These are phyloP conservation scores for Corythoichthys intestinalis DNA, from an alignment of 2,113 vertebrate genomes.

Conservation along the genomic window DNA sequence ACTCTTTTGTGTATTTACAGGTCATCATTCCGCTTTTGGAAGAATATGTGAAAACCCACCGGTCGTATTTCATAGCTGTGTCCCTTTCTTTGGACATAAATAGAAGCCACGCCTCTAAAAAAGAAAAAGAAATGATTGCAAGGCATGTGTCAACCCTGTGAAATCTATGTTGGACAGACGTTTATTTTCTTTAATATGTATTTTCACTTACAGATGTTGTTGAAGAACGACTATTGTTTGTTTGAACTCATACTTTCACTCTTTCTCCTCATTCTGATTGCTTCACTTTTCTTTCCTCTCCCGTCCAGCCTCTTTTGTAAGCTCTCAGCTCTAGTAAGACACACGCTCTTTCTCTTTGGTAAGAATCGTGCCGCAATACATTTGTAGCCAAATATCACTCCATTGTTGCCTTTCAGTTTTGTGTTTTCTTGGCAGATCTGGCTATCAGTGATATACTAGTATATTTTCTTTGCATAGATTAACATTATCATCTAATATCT, in stretches of 20 bases:
- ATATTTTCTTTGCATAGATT: not conserved
- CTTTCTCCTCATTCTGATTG: slow-evolving; percentile 12
- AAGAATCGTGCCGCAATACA: slow-evolving; percentile 33
- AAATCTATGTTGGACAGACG: not conserved
- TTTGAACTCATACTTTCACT: slow-evolving; percentile 13
- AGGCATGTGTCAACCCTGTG: slow-evolving; percentile 70
- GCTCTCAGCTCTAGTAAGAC: slow-evolving; percentile 62
- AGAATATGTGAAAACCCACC: slow-evolving; percentile 90
- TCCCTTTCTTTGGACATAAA: slow-evolving; percentile 76
- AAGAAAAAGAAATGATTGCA: slow-evolving; percentile 93
- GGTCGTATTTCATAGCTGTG: slow-evolving; percentile 83
- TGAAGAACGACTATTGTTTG: not conserved
- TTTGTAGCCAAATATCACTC: not conserved
- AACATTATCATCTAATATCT: not conserved
- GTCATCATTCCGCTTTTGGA: slow-evolving; percentile 89
- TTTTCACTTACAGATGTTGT: not conserved
- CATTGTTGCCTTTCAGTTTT: not conserved
- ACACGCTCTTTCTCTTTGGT: slow-evolving; percentile 67
- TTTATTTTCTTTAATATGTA: not conserved
- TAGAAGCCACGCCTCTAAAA: slow-evolving; percentile 83
- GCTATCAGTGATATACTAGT: not conserved
- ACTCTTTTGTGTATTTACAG: slow-evolving; percentile 55
- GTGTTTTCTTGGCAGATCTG: not conserved
- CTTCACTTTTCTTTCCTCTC: slow-evolving; percentile 22
- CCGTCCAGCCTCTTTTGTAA: slow-evolving; percentile 71